Evolutionary conservation across 2,113 vertebrate species (phyloP).

Genomic region (Silurus asotus): DNA sequence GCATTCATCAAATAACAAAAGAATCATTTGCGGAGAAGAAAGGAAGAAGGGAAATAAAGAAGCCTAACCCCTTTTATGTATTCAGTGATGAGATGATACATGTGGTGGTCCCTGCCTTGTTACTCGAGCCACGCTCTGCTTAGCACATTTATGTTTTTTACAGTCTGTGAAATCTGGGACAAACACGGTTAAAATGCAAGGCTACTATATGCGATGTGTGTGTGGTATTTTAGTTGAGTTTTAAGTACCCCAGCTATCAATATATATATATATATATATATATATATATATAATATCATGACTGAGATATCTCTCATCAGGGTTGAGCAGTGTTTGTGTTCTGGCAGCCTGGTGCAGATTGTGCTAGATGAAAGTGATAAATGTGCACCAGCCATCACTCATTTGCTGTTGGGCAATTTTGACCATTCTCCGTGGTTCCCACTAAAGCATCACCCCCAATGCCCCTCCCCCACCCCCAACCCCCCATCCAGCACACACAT

Average conservation of each 20-base stretch:
- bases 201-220: background rate
- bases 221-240: background rate
- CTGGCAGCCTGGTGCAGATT: background rate
- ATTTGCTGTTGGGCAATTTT: slow-evolving; percentile 60
- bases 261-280: background rate
- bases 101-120: slow-evolving; percentile 64
- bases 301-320: background rate
- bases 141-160: background rate
- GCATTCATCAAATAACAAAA: slow-evolving; percentile 76
- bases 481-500: slow-evolving; percentile 55
- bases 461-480: too few species aligned
- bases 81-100: slow-evolving; percentile 66
- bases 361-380: background rate
- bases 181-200: background rate
- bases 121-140: slow-evolving; percentile 51
- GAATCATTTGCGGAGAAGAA: slow-evolving; percentile 60
- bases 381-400: background rate
- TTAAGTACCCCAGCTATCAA: background rate
- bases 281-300: too few species aligned
- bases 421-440: slow-evolving; percentile 77
- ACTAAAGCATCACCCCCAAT: slow-evolving; percentile 65
- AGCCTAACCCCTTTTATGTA: slow-evolving; percentile 57
- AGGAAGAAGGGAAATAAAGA: slow-evolving; percentile 22
- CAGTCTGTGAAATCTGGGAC: slow-evolving; percentile 11
- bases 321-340: background rate